These are phyloP conservation scores for Phalacrocorax pelagicus DNA, from an alignment of 2,113 vertebrate species.

Conservation along the genomic window DNA sequence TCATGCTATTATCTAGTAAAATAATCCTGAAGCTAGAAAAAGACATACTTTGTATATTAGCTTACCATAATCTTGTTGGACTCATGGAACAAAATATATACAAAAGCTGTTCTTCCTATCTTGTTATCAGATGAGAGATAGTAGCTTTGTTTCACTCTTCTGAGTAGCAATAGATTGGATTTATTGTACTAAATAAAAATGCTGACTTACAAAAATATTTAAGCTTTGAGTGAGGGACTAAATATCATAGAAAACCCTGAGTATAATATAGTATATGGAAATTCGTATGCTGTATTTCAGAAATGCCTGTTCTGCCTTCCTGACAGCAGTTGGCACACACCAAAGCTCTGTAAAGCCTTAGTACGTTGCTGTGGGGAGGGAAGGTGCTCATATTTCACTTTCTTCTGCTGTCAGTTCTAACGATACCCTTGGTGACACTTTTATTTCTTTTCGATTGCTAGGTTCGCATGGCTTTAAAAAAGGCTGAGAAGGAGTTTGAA, in stretches of 20 bases:
- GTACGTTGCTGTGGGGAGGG: not conserved
- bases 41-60: not conserved
- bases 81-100: not conserved
- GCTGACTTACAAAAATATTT: not conserved
- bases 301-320: not conserved
- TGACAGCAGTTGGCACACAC: not conserved
- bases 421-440: not conserved
- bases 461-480: constrained; percentile 97
- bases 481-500: constrained; percentile 94
- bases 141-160: not conserved
- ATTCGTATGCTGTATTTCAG: not conserved
- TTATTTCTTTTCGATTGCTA: constrained; percentile 48
- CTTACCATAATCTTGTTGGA: not conserved
- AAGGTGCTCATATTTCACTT: not conserved
- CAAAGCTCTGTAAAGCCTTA: not conserved
- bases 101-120: not conserved
- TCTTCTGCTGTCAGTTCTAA: not conserved
- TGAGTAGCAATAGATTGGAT: not conserved
- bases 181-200: not conserved
- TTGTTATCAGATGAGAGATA: not conserved
- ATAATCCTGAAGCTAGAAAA: not conserved
- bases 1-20: not conserved
- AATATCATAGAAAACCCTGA: not conserved
- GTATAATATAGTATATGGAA: not conserved
- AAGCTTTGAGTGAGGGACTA: not conserved